Evolutionary conservation across 1,140 invertebrate genomes (phyloP).

Genomic region (Drosophila kurseongensis): DNA sequence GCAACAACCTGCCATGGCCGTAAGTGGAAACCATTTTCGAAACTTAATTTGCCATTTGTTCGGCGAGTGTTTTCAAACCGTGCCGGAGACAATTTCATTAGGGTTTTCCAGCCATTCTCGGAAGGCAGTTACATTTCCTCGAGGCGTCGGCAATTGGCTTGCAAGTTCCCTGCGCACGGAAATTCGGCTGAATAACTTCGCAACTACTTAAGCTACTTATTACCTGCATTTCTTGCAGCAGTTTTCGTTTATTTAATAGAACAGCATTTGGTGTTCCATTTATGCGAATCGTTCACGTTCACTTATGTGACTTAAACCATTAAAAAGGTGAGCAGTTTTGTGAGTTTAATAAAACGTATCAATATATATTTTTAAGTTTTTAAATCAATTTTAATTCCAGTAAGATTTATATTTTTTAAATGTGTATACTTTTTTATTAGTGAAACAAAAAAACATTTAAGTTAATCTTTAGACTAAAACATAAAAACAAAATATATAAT

Average conservation of each 20-base stretch:
- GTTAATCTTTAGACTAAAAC: too few relatives aligned
- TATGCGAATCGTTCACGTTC: not conserved
- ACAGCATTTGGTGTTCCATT: not conserved
- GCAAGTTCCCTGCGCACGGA: not conserved
- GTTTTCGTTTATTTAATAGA: too few relatives aligned
- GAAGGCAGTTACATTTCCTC: constrained; percentile 15
- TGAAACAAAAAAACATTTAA: too few relatives aligned
- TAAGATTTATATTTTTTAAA: too few relatives aligned
- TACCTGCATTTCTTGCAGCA: not conserved
- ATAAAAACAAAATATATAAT: too few relatives aligned
- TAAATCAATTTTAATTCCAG: too few relatives aligned
- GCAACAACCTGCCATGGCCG: constrained; percentile 28
- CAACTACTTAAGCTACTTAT: constrained; percentile 4
- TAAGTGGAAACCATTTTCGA: constrained; percentile 36
- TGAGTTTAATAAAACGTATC: too few relatives aligned
- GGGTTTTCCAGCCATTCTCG: constrained; percentile 3
- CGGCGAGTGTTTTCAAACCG: constrained; percentile 15
- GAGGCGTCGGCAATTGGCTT: constrained; percentile 7
- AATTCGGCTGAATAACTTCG: not conserved
- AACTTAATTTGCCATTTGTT: constrained; percentile 45
- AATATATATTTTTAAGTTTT: too few relatives aligned
- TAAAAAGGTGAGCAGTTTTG: too few relatives aligned
- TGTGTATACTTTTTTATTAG: too few relatives aligned
- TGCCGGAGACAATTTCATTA: constrained; percentile 43
- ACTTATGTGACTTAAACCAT: too few relatives aligned